Evolutionary conservation across 2,888 invertebrate species (phyloP), one percentile per base, ranked within the genome.

Genomic region (Calameuta pallipes): DNA sequence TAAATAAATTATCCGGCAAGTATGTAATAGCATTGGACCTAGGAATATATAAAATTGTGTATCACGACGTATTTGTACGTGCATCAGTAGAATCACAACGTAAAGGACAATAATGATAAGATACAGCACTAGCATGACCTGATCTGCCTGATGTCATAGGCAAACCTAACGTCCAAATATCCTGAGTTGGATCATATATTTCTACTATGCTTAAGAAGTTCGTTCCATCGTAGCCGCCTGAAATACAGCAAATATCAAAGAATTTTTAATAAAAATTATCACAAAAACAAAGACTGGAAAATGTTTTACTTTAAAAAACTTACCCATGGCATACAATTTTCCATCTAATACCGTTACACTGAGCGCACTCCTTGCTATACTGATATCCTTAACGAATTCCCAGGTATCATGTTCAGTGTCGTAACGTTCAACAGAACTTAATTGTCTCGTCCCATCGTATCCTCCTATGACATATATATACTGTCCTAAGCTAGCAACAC

Each of bases 391-490:
- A 4, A 96, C 95, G 84, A 93, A 93, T 87, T 96, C 95, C 98
- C 98, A 98, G 1, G 92, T 90, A 89, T 96, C 94, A 75, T 94
- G 94, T 91, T 97, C 97, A 0, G 97, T 97, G 91, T 97, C 97
- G 92, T 96, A 98, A 37, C 95, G 94, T 92, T 98, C 98, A 23
- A 98, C 98, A 0, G 96, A 94, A 78, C 95, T 94, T 76, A 98
- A 93, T 91, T 98, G 98, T 79, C 94, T 94, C 74, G 94, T 93
- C 15, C 97, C 97, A 92, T 98, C 97, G 92, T 97, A 98, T n/a
- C 98, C 98, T 76, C 98, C 98, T 79, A 98, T 96, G n/a, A 97
- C 98, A 92, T 97, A 98, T 83, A 98, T 96, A 90, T 94, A 96
- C 89, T 97, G 97, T 87, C 96, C 96, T 87, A 98, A 93, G 23